These are phyloP conservation scores for Synodontis membranacea DNA, from an alignment of 2,113 vertebrate species.

Conservation along the genomic window DNA sequence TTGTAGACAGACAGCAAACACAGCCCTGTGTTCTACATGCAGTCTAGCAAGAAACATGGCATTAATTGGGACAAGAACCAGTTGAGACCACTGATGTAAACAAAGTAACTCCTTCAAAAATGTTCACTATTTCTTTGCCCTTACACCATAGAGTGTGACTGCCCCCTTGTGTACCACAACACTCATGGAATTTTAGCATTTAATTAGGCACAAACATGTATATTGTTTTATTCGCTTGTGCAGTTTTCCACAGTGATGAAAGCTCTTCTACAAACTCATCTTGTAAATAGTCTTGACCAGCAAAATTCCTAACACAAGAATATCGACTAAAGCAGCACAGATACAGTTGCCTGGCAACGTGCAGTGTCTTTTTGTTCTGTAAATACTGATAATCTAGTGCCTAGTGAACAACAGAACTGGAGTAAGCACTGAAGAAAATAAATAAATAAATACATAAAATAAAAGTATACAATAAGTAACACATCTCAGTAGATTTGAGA, in stretches of 20 bases:
- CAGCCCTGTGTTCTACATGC: slow-evolving; percentile 1
- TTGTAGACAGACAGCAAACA: too few species aligned
- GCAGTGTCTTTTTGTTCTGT: neutral
- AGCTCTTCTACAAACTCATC: neutral
- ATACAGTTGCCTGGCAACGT: slow-evolving; percentile 24
- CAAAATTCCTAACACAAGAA: neutral
- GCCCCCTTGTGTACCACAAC: slow-evolving; percentile 21
- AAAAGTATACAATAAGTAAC: too few species aligned
- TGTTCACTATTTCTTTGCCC: neutral
- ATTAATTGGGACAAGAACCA: neutral
- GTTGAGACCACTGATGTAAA: neutral
- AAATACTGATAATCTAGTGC: slow-evolving; percentile 5
- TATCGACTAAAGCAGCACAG: slow-evolving; percentile 1
- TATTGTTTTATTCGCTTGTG: neutral
- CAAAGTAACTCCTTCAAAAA: neutral
- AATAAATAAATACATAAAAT: too few species aligned
- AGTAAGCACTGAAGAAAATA: too few species aligned
- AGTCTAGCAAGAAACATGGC: neutral
- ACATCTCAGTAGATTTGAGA: neutral
- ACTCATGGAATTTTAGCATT: neutral
- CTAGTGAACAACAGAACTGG: neutral
- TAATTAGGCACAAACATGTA: neutral
- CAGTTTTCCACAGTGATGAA: neutral
- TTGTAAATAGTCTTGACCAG: neutral
- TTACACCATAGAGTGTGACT: slow-evolving; percentile 8